Evolutionary conservation across 2,797 vertebrate genomes (phyloP).

Genomic region (Mastacembelus armatus): DNA sequence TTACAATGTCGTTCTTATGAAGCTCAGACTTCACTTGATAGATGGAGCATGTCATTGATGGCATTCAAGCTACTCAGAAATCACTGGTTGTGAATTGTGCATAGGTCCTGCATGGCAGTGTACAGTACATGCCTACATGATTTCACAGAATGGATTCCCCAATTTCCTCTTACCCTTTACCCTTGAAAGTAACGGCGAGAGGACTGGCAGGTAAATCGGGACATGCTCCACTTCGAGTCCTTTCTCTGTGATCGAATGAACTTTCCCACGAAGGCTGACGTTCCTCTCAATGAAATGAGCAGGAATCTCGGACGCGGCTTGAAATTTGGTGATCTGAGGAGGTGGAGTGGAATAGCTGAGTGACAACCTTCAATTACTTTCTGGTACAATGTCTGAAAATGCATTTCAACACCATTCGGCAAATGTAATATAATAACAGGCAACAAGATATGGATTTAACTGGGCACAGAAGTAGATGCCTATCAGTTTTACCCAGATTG

Average conservation of each 20-base stretch:
- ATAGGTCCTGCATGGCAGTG: neutral
- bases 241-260: conserved; percentile 84
- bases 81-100: neutral
- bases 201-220: conserved; percentile 88
- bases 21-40: neutral
- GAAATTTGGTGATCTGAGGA: conserved; percentile 87
- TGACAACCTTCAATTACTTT: neutral
- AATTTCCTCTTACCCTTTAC: conserved; percentile 82
- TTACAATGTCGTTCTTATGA: neutral
- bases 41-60: neutral
- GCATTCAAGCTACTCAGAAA: neutral
- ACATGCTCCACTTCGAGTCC: conserved; percentile 92
- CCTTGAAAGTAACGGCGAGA: conserved; percentile 84
- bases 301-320: conserved; percentile 87
- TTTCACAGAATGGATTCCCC: conserved; percentile 61
- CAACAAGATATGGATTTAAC: neutral
- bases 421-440: neutral
- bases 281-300: conserved; percentile 88
- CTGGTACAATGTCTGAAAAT: neutral
- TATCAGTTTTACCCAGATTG: neutral
- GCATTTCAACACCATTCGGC: neutral
- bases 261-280: conserved; percentile 89
- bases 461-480: neutral
- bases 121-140: neutral
- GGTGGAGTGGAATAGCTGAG: neutral